Percentiles rank a stretch among this genome's conserved stretches.
Conservation (phyloP, 2,888 invertebrate species). For the Vesta saturnalis region DNA sequence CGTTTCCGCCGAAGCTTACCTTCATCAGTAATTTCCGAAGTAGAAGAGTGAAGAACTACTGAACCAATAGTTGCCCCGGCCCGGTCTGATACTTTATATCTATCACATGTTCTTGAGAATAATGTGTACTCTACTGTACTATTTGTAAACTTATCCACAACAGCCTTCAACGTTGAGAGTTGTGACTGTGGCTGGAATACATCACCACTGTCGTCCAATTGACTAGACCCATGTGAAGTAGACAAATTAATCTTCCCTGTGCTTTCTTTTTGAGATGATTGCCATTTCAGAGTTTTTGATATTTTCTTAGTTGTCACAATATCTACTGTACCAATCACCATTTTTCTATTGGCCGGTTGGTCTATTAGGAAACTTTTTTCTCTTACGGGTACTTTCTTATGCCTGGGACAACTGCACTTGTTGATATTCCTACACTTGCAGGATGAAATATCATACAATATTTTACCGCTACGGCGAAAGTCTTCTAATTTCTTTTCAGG, state of each 20-base stretch:
- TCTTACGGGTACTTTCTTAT: neutral
- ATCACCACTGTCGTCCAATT: neutral
- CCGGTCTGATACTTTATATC: neutral
- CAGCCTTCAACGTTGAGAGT: neutral
- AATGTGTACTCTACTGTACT: neutral
- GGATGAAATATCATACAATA: neutral
- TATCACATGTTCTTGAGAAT: neutral
- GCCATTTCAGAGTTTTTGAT: too few relatives aligned
- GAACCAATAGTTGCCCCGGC: neutral
- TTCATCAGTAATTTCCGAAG: neutral
- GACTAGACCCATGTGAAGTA: neutral
- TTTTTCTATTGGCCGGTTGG: neutral
- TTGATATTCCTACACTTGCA: neutral
- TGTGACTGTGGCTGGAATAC: neutral
- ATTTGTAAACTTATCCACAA: neutral
- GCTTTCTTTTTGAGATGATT: too few relatives aligned
- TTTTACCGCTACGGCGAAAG: neutral
- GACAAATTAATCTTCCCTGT: neutral
- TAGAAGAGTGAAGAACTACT: neutral
- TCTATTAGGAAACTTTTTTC: neutral
- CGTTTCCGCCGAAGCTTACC: neutral
- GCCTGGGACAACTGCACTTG: neutral
- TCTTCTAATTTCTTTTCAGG: constrained; percentile 1
- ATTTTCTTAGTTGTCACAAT: neutral
- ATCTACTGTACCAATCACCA: neutral